Base-by-base conservation (phyloP, 1,140 invertebrate genomes). In the Plutomurus gul region DNA sequence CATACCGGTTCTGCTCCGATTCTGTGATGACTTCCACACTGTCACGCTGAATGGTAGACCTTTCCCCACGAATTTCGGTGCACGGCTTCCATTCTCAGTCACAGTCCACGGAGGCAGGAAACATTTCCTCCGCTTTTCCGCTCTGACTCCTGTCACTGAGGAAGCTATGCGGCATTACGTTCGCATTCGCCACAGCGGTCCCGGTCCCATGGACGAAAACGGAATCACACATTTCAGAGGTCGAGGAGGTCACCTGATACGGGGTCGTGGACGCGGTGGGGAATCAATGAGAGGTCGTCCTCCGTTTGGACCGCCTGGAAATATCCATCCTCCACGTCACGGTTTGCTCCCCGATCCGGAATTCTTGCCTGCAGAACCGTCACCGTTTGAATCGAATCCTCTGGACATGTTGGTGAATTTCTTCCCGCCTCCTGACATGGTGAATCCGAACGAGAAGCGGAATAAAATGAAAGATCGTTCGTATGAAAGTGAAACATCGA, bases 1-100 rank as follows among this genome's bases (percentile, higher is more conserved):
- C 16, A 89, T 92, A 60, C 89, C 91, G 33, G 91, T 94, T 85
- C 92, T 93, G 0, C 85, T 96, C 3, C 91, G 93, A 82, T 96
- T 96, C 85, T 91, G 91, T 10, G 92, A 95, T 84, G 88, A 92
- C 0, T 88, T 96, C 16, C 87, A 90, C 78, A 93, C 91, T 5
- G 92, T 93, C 1, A 85, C 94, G n/a, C 90, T 97, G 10, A 95
- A 96, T 85, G 94, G 94, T 47, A 89, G 91, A 83, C 91, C 93
- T 1, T 95, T 95, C 85, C 86, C 86, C 78, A 88, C 90, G 1
- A 92, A 95, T 80, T 98, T 97, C 88, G 96, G 96, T 60, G 96
- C 96, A 10, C 6, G 51, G 22, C 88, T 97, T 46, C 96, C 96
- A 0, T 95, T 96, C 84, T 92, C 95, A 1, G 92, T 97, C 73